Percentiles rank a stretch among this genome's conserved stretches.
Conservation (phyloP, 2,113 vertebrate genomes). For the Hippocampus guttulatus region DNA sequence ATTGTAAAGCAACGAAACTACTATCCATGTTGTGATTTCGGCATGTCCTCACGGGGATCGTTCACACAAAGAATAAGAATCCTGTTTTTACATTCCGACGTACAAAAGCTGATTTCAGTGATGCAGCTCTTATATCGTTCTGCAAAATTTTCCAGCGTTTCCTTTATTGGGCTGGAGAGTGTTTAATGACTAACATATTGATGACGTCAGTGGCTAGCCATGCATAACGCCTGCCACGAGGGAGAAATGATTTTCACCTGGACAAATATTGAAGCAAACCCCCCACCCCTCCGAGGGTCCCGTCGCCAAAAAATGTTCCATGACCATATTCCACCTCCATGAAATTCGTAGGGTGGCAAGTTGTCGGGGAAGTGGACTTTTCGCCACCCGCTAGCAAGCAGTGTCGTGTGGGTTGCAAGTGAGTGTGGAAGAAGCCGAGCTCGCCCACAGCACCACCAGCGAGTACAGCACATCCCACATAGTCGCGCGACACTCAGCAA, state of each 20-base stretch:
- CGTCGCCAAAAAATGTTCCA: neutral
- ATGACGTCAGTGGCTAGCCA: constrained; percentile 40
- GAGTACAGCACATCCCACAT: constrained; percentile 51
- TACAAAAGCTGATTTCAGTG: neutral
- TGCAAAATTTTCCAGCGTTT: neutral
- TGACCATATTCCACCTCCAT: neutral
- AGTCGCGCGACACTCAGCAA: constrained; percentile 54
- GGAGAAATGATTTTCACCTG: constrained; percentile 24
- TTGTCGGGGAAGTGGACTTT: constrained; percentile 5
- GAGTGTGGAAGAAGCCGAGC: constrained; percentile 36
- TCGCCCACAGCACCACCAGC: constrained; percentile 31
- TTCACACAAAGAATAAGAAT: neutral
- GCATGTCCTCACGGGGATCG: too few relatives aligned
- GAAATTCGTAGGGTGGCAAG: neutral
- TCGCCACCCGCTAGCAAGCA: constrained; percentile 25
- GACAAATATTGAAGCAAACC: neutral
- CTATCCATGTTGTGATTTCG: neutral
- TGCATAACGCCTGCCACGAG: constrained; percentile 16
- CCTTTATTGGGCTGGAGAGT: neutral
- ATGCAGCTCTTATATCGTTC: neutral
- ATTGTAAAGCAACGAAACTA: too few relatives aligned
- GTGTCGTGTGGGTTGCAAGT: constrained; percentile 39
- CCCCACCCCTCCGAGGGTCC: neutral
- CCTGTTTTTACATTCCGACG: neutral
- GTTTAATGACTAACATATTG: constrained; percentile 13